Base-by-base conservation (phyloP, 2,113 vertebrate genomes). In the Mustelus asterias region DNA sequence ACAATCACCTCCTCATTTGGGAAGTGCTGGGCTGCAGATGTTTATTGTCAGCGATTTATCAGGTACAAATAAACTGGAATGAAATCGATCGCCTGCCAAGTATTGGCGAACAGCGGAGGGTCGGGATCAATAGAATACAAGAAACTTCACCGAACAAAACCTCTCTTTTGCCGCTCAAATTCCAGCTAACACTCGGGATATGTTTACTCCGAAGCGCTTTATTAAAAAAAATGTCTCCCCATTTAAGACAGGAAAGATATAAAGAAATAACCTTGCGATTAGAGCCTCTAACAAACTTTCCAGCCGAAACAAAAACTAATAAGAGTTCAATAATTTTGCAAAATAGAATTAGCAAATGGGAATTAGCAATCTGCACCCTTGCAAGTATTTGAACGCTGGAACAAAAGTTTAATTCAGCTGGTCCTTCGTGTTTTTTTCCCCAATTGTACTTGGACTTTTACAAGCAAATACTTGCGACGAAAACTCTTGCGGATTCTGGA, bases 41-140 rank as follows among this genome's bases (percentile, higher is more conserved):
- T 48, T 93, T 1, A 29, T 4, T 67, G 88, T 58, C 0, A 88
- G 3, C 22, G 92, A 92, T 48, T 2, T 96, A 96, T 96, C 63
- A 54, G 48, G 69, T 4, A 95, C 20, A 65, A 80, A 96, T 76
- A 96, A 96, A 2, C 70, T 0, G 4, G 90, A 63, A 89, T 96
- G 65, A 89, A 92, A 96, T 96, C 94, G 95, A 65, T n/a, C 44
- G 48, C 9, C 96, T 96, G 94, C 29, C 37, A 76, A 16, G 96
- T 96, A 96, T 96, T 95, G 96, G 96, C 72, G 96, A 96, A 96
- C 69, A 96, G 96, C 96, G 85, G 67, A 96, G 89, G 95, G 44
- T 8, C 72, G 5, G 60, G 92, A 96, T 96, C 96, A 60, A 95
- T 96, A 88, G 95, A 41, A 95, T 96, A 33, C 41, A 90, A 89